These are phyloP conservation scores for Odontamblyopus rebecca DNA, from an alignment of 2,797 vertebrate species.

Conservation along the genomic window DNA sequence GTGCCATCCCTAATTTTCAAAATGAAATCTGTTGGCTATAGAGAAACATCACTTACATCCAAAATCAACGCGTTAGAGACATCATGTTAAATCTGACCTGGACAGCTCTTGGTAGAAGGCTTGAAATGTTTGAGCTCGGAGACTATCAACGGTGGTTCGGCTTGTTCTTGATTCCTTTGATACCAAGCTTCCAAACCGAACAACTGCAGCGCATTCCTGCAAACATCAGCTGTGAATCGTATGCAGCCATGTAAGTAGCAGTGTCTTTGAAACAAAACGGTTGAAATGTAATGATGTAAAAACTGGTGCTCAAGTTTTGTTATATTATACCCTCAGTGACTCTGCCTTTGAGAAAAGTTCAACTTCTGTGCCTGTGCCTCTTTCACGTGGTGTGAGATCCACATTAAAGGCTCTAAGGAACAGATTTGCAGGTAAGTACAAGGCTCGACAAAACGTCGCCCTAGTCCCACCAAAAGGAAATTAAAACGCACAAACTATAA, in stretches of 20 bases:
- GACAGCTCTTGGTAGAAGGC: too few species aligned
- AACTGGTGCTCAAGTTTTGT: constrained; percentile 4
- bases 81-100: constrained; percentile 18
- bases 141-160: too few species aligned
- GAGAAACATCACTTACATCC: constrained; percentile 35
- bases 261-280: constrained; percentile 1
- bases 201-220: too few species aligned
- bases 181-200: too few species aligned
- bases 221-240: constrained; percentile 51
- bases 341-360: constrained; percentile 35
- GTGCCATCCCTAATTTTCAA: not conserved
- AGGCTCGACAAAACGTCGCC: not conserved
- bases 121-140: too few species aligned
- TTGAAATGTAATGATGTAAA: not conserved
- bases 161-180: too few species aligned
- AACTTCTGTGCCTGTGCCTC: constrained; percentile 15
- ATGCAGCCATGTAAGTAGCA: constrained; percentile 45
- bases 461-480: not conserved
- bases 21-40: constrained; percentile 9
- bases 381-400: constrained; percentile 16
- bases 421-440: constrained; percentile 32
- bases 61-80: constrained; percentile 32
- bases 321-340: constrained; percentile 30
- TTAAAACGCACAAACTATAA: not conserved
- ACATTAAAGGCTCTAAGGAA: constrained; percentile 28